phyloP scores from a whole-genome alignment of 2,888 invertebrate genomes.

The Phasia obesa region DNA sequence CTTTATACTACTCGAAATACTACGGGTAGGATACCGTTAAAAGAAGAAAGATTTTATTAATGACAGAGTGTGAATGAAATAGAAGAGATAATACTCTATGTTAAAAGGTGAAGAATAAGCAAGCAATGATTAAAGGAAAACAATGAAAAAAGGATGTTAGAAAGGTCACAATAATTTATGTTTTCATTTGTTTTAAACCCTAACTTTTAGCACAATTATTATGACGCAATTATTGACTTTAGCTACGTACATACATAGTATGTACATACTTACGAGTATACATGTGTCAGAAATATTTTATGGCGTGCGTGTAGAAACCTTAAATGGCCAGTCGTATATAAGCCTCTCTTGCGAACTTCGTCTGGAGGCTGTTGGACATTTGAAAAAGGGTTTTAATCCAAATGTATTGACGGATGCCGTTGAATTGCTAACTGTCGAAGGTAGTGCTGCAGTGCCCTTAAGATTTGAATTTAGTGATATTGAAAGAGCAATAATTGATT shows the following conservation, averaged over 20 bases:
- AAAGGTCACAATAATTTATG: neutral
- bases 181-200: constrained; percentile 1
- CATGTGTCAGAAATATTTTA: too few relatives aligned
- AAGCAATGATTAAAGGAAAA: neutral
- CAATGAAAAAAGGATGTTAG: neutral
- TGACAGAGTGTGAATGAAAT: neutral
- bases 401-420: too few relatives aligned
- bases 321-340: too few relatives aligned
- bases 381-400: too few relatives aligned
- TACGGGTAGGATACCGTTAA: neutral
- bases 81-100: neutral
- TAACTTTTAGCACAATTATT: constrained; percentile 13
- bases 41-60: neutral
- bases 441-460: too few relatives aligned
- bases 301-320: too few relatives aligned
- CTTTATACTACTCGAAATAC: neutral
- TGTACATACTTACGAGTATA: too few relatives aligned
- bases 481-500: too few relatives aligned
- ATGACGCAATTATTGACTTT: constrained; percentile 33
- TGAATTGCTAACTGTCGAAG: too few relatives aligned
- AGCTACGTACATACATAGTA: neutral
- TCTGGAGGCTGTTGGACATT: too few relatives aligned
- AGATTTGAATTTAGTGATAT: too few relatives aligned
- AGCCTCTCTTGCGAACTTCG: too few relatives aligned
- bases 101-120: neutral